A percentile compares a stretch with the other conserved stretches of the same genome.
Conservation (phyloP, 2,113 vertebrate genomes). For the Antechinus flavipes region DNA sequence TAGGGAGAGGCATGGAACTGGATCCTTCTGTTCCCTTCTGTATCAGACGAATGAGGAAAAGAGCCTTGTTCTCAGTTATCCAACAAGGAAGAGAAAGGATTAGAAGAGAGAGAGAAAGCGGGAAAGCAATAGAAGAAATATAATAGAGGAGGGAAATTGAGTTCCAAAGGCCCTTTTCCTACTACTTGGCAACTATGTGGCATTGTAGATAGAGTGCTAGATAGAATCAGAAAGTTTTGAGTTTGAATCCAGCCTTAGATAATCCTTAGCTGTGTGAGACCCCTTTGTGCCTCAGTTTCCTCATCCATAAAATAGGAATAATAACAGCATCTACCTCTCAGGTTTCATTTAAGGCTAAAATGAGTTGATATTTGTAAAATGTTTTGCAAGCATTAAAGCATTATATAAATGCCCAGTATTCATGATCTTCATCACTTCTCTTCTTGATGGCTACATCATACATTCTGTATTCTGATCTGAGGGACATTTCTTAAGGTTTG, state of each 20-base stretch:
- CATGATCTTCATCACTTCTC: neutral
- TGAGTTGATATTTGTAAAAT: neutral
- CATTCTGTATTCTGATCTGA: neutral
- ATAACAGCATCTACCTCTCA: neutral
- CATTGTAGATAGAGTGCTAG: neutral
- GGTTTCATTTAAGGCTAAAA: neutral
- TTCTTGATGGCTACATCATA: neutral
- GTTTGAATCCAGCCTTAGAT: neutral
- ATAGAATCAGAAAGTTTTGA: neutral
- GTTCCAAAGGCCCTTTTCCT: neutral
- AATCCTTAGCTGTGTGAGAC: neutral
- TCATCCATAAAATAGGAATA: neutral
- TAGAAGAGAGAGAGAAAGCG: neutral
- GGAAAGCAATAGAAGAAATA: neutral
- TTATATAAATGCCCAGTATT: neutral
- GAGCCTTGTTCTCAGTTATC: neutral
- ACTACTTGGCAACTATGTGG: neutral
- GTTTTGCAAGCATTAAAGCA: neutral
- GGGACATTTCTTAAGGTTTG: neutral
- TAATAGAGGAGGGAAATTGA: neutral
- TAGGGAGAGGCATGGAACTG: neutral
- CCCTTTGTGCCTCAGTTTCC: neutral
- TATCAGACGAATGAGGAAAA: neutral
- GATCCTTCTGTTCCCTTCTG: neutral
- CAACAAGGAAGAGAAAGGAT: neutral